Conservation (phyloP, 1,140 invertebrate genomes). For the Drosophila sechellia region DNA sequence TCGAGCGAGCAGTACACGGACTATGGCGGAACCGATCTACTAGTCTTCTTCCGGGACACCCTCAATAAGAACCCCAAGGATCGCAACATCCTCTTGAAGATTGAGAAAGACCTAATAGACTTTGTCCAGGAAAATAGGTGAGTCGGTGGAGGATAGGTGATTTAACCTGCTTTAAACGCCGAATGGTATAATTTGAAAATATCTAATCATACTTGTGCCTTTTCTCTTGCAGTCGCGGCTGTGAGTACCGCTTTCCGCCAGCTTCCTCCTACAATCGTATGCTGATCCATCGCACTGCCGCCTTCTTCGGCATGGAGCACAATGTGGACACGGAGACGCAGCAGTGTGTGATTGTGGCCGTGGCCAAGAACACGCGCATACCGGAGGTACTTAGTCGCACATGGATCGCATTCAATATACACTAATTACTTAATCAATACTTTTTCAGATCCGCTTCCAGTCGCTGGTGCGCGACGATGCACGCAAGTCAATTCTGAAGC, state of each 20-base stretch:
- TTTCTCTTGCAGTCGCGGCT: constrained; percentile 85
- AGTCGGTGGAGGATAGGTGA: constrained; percentile 58
- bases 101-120: constrained; percentile 94
- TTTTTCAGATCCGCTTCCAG: constrained; percentile 86
- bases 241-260: constrained; percentile 92
- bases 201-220: neutral
- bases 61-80: constrained; percentile 96
- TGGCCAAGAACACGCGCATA: constrained; percentile 91
- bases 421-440: constrained; percentile 7
- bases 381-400: constrained; percentile 84
- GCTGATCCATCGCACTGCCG: constrained; percentile 96
- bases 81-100: constrained; percentile 91
- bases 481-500: constrained; percentile 92
- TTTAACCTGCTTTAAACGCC: too few relatives aligned
- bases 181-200: neutral
- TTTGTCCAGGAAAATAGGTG: constrained; percentile 94
- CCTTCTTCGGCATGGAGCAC: constrained; percentile 97
- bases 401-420: neutral
- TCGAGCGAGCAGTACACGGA: constrained; percentile 92
- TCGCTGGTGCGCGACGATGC: constrained; percentile 88
- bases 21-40: constrained; percentile 92
- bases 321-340: constrained; percentile 94
- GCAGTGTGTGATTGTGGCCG: constrained; percentile 90
- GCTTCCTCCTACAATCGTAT: constrained; percentile 98
- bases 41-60: constrained; percentile 95